Evolutionary conservation across 2,888 invertebrate genomes (phyloP), one percentile per base, ranked within the genome.

Genomic region (Mechanitis messenoides): DNA sequence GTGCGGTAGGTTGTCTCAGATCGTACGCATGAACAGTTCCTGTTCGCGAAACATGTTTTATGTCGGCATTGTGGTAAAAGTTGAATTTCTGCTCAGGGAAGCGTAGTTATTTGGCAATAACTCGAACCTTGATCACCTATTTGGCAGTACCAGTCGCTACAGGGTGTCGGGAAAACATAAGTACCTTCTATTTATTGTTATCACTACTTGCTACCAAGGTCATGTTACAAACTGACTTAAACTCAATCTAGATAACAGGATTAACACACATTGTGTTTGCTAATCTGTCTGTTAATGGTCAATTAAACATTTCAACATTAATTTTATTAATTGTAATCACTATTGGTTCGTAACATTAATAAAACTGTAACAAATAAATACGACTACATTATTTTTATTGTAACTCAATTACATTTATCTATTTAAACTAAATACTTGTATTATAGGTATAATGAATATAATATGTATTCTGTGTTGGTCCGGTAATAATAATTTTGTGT

Each of bases 11-110:
- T 59, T 68, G 66, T 66, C 60, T 61, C 64, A 62, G 59, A 65
- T 56, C 68, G 65, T 68, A 70, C 71, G 73, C 71, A 71, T 72
- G 72, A 73, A 69, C 72, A 77, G 78, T 87, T 86, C 85, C 86
- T 84, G 86, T 84, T 86, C 81, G 74, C 78, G 77, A 86, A 85
- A 87, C 86, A 78, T 81, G 85, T 84, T 84, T 81, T 79, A 79
- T 78, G 76, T 73, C 69, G 73, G 74, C 74, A 84, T 83, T 84
- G 84, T 83, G 77, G 86, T 88, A 87, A 87, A 87, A 87, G 87
- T 87, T 86, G 87, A 81, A 83, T 86, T 84, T 83, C 81, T 79
- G 74, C 83, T 81, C 74, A 74, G 69, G 80, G 83, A 84, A 84
- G 80, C 77, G 74, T 74, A 77, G 67, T 70, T 76, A 74, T 78